Base-by-base conservation (phyloP, 2,888 invertebrate species). In the Poecilobothrus nobilitatus region DNA sequence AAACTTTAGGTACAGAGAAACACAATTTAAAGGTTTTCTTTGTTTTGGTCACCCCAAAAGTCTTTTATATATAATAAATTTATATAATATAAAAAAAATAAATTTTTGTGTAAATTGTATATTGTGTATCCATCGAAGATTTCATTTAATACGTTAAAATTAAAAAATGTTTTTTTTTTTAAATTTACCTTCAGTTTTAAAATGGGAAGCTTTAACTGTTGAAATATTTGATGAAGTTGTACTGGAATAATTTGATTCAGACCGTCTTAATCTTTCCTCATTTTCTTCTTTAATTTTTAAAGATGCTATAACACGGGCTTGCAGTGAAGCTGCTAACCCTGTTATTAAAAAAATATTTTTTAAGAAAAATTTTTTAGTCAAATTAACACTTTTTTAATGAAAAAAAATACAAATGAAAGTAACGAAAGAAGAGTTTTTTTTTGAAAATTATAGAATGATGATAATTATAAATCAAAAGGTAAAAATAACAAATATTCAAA, bases 301-400 rank as follows among this genome's bases (percentile, higher is more conserved):
- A 74, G 83, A 85, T 65, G 87, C 87, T 68, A 92, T 84, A 73
- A 92, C 90, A 74, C 92, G 86, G 70, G 91, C 91, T 78, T 92
- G 92, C 72, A 93, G 81, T 68, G 91, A 91, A 67, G 92, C 93
- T 33, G 94, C 93, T 71, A 94, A 80, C 70, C 94, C 92, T 87
- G 68, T 2, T 53, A 53, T 53, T 53, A 53, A 53, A 67, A 66
- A 27, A 27, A 27, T 7, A 37, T 37, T 37, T 53, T 53, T 18
- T 18, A 18, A 53, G 15, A 53, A 27, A 53, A 22, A 18, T 21
- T 34, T 44, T 22, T 65, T 15, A 37, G 22, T 21, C n/a, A 20
- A 7, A 21, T 64, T n/a, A 63, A 44, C 63, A 20, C 33, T 63
- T 21, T 4, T 33, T 34, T 27, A 34, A 37, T 20, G 53, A 53